A percentile compares a stretch with the other conserved stretches of the same genome.
Evolutionary conservation across 1,140 invertebrate species (phyloP).

Genomic region (Brachionus sp.): DNA sequence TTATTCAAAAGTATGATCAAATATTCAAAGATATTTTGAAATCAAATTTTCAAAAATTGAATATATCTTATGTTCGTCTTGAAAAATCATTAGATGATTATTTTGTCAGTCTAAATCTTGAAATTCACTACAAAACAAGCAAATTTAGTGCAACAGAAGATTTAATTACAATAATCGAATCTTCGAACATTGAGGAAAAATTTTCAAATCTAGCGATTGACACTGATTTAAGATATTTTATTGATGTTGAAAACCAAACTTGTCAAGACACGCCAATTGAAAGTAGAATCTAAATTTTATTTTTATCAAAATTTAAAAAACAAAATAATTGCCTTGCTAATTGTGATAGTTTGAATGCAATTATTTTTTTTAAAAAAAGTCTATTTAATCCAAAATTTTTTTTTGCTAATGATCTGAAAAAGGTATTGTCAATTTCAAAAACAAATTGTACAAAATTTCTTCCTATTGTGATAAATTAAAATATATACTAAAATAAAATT

Average conservation of each 20-base stretch:
- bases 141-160: background rate
- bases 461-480: no score
- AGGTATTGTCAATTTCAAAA: no score
- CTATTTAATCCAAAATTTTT: no score
- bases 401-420: no score
- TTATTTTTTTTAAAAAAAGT: no score
- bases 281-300: background rate
- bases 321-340: no score
- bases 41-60: background rate
- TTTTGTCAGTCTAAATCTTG: background rate
- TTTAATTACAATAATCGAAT: background rate
- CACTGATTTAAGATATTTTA: background rate
- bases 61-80: background rate
- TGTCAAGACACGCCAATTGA: background rate
- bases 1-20: background rate
- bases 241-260: background rate
- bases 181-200: background rate
- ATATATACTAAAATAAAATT: no score
- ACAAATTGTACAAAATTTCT: no score
- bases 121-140: background rate
- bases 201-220: background rate
- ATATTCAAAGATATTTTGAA: background rate
- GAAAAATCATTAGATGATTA: background rate
- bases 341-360: no score
- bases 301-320: background rate